Evolutionary conservation across 2,888 invertebrate genomes (phyloP).

Genomic region (Plebejus argus): DNA sequence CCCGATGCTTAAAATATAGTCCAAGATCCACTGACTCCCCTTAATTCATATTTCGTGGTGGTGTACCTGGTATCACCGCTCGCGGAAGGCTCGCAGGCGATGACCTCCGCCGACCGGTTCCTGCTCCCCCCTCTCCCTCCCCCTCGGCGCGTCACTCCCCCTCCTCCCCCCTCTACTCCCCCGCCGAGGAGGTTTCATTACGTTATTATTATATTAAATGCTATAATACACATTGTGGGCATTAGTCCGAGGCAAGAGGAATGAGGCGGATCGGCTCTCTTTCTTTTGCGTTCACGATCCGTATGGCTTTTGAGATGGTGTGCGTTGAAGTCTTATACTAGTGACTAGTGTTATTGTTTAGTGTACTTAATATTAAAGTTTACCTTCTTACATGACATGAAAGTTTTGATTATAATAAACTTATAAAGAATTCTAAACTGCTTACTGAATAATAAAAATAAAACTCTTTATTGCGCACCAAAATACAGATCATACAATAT

Average conservation of each 20-base stretch:
- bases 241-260: constrained; percentile 73
- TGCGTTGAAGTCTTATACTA: neutral
- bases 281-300: constrained; percentile 56
- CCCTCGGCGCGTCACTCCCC: constrained; percentile 47
- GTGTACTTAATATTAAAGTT: neutral
- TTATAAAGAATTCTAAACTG: neutral
- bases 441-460: too few relatives aligned
- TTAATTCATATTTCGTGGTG: constrained; percentile 8
- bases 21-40: neutral
- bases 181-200: constrained; percentile 77
- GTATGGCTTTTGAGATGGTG: constrained; percentile 52
- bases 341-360: neutral
- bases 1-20: neutral
- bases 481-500: too few relatives aligned
- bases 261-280: constrained; percentile 55
- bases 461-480: too few relatives aligned
- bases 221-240: constrained; percentile 79
- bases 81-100: constrained; percentile 79
- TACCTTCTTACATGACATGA: neutral
- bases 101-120: constrained; percentile 79
- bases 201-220: constrained; percentile 81
- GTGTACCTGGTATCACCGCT: constrained; percentile 64
- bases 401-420: neutral
- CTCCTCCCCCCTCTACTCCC: constrained; percentile 52
- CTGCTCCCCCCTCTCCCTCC: constrained; percentile 52